Evolutionary conservation across 2,113 vertebrate genomes (phyloP).

Genomic region (Parus major): DNA sequence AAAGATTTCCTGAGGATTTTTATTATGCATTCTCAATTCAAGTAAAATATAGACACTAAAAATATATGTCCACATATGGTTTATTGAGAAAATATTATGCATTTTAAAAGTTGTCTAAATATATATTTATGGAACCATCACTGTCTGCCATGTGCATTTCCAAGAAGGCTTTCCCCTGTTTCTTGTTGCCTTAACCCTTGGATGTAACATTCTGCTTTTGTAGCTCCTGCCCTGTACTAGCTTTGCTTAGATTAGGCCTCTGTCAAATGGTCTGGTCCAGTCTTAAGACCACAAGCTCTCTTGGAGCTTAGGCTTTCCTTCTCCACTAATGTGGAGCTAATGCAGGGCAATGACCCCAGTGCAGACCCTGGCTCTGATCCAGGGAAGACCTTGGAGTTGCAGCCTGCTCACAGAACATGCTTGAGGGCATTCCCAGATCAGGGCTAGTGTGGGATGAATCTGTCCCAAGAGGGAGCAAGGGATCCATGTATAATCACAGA

Average conservation of each 20-base stretch:
- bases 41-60: conserved; percentile 65
- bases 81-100: conserved; percentile 73
- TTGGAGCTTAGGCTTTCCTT: not conserved
- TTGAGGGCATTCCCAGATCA: not conserved
- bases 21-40: conserved; percentile 49
- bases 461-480: not conserved
- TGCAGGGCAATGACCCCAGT: accelerated
- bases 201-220: not conserved
- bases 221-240: not conserved
- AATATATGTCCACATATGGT: conserved; percentile 66
- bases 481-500: not conserved
- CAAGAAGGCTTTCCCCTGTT: conserved; percentile 10
- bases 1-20: conserved; percentile 44
- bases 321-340: not conserved
- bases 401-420: not conserved
- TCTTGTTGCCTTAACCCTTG: not conserved
- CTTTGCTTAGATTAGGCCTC: not conserved
- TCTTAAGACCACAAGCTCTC: not conserved
- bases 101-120: conserved; percentile 69
- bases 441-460: not conserved
- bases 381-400: not conserved
- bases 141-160: conserved; percentile 19
- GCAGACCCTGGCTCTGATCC: not conserved
- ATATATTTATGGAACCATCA: conserved; percentile 51
- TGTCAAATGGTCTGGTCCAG: not conserved